These are phyloP conservation scores for Rutilus rutilus DNA, from an alignment of 2,113 vertebrate genomes.

Conservation along the genomic window DNA sequence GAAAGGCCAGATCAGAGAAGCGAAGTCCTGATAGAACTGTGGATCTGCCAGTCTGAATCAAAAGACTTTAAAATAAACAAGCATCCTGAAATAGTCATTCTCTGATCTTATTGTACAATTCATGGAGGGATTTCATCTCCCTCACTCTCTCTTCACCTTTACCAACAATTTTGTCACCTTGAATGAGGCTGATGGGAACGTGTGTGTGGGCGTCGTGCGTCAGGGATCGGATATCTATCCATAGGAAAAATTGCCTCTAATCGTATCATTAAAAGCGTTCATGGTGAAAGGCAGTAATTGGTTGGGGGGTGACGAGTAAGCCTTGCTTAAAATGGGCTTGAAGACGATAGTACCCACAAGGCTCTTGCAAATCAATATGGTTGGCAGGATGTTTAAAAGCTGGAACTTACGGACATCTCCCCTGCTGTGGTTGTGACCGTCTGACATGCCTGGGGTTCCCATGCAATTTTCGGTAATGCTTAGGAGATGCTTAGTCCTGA, in stretches of 20 bases:
- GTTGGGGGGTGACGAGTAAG: constrained; percentile 27
- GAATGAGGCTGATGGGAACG: constrained; percentile 20
- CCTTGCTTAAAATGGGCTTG: constrained; percentile 5
- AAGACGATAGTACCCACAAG: neutral
- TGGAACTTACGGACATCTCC: neutral
- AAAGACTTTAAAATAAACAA: neutral
- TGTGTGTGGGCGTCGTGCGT: constrained; percentile 28
- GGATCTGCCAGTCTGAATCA: neutral
- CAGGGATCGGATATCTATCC: constrained; percentile 28
- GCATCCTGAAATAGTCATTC: neutral
- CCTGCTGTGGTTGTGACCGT: neutral
- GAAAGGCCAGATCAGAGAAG: constrained; percentile 25
- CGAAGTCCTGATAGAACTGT: neutral
- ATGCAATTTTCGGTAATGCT: neutral
- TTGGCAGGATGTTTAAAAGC: constrained; percentile 27
- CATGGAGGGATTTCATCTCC: neutral
- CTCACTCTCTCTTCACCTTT: neutral
- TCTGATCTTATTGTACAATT: constrained; percentile 1
- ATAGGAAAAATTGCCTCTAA: constrained; percentile 32
- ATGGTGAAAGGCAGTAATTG: constrained; percentile 31
- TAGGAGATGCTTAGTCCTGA: neutral
- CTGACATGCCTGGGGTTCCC: neutral
- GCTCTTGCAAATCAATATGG: constrained; percentile 19
- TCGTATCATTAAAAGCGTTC: constrained; percentile 46
- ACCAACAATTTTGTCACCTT: constrained; percentile 8